Percentiles rank a stretch among this genome's conserved stretches.
phyloP scores from a whole-genome alignment of 2,113 vertebrate genomes.

The Crotalus tigris region DNA sequence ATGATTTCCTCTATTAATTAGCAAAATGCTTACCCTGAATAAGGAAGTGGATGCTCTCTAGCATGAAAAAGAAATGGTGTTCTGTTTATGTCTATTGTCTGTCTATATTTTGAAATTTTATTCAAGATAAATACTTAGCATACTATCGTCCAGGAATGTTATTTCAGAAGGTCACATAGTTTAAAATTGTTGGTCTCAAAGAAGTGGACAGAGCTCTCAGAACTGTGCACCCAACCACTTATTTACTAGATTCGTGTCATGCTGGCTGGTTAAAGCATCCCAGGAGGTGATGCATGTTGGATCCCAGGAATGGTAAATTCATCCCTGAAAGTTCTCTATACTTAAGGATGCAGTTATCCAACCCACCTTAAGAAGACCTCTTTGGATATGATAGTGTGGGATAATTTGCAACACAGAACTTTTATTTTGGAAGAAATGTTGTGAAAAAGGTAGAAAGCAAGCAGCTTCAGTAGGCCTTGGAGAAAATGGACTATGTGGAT shows the following conservation, averaged over 20 bases:
- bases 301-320: background rate
- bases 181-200: background rate
- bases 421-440: background rate
- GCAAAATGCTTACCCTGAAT: background rate
- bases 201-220: background rate
- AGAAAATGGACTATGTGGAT: background rate
- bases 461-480: background rate
- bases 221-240: background rate
- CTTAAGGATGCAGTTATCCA: background rate
- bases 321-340: background rate
- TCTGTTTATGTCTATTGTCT: background rate
- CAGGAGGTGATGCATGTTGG: background rate
- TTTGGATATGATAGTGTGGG: background rate
- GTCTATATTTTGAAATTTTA: background rate
- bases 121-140: background rate
- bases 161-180: background rate
- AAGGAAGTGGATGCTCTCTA: background rate
- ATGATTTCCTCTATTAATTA: background rate
- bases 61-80: background rate
- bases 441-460: background rate
- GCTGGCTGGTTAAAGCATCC: background rate
- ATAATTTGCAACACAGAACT: background rate
- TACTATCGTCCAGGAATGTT: background rate
- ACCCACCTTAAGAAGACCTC: background rate
- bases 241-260: background rate